Evolutionary conservation across 2,888 invertebrate species (phyloP).

Genomic region (Aphrophora alni): DNA sequence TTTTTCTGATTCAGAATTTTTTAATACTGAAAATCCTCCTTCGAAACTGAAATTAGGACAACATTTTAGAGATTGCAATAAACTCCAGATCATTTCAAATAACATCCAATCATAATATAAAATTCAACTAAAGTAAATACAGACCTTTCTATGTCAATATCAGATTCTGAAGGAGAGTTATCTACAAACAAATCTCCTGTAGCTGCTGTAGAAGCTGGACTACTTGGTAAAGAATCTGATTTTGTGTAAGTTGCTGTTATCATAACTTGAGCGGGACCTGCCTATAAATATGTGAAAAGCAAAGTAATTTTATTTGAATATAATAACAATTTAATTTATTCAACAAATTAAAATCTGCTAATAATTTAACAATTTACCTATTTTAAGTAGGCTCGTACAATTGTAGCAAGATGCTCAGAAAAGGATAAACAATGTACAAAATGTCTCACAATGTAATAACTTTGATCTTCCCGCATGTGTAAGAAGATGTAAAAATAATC

Average conservation of each 20-base stretch:
- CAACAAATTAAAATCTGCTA: too few species aligned
- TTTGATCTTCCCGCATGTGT: too few species aligned
- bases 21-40: constrained; percentile 59
- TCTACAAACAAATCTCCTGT: constrained; percentile 47
- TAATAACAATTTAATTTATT: too few species aligned
- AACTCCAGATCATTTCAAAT: neutral
- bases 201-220: constrained; percentile 54
- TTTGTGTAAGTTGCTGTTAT: constrained; percentile 66
- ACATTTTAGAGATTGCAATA: neutral
- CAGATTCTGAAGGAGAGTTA: constrained; percentile 50
- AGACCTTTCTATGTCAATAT: constrained; percentile 53
- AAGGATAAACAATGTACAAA: too few species aligned
- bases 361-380: too few species aligned
- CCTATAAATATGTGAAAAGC: constrained; percentile 48
- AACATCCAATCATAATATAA: neutral
- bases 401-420: too few species aligned
- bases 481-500: too few species aligned
- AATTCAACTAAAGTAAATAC: constrained; percentile 47
- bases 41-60: constrained; percentile 57
- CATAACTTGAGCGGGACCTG: constrained; percentile 58
- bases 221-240: constrained; percentile 67
- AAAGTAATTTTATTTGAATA: too few species aligned
- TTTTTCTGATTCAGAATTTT: constrained; percentile 41
- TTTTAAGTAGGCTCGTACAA: too few species aligned
- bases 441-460: too few species aligned